Base-by-base conservation (phyloP, 2,797 vertebrate genomes). In the Sebastes trivittatus region DNA sequence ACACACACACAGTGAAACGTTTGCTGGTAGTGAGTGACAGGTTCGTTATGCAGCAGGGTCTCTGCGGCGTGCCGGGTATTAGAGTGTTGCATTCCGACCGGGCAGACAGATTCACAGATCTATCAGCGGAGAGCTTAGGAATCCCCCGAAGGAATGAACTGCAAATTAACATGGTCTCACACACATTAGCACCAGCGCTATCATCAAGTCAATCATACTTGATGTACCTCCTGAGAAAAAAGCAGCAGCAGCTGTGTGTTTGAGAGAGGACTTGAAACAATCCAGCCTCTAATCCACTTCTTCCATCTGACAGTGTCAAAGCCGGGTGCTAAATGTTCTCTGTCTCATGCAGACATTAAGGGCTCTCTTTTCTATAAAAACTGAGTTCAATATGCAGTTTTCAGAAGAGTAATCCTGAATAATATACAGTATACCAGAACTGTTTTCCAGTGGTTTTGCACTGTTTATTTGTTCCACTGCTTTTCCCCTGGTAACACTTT, bases 161-260 rank as follows among this genome's bases (percentile, higher is more conserved):
- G 84, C 79, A 91, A 91, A 95, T 93, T 87, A 94, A 91, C 88
- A 87, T 65, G 78, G 83, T 56, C 82, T 87, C 81, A 82, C 87
- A 85, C 90, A 88, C 88, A 90, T 92, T 91, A 93, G 79, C 88
- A 86, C 84, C 81, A 72, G 86, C 46, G 29, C 70, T 76, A 79
- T 83, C 91, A 86, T 90, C 82, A 77, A 89, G 82, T 85, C 88
- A 79, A 76, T 92, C 87, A 87, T 77, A 84, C 68, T 80, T 73
- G 71, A 82, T 73, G 84, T 38, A 46, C 77, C 72, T 66, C 55
- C 58, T 71, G 78, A 71, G 65, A 75, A 64, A 76, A 79, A 86
- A 83, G 72, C 83, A 85, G 85, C 85, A 83, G 73, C 84, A 85
- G 85, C 85, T 88, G 83, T 46, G 72, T 55, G 84, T 80, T 78